Evolutionary conservation across 1,140 invertebrate genomes (phyloP).

Genomic region (Probaryconus sp.): DNA sequence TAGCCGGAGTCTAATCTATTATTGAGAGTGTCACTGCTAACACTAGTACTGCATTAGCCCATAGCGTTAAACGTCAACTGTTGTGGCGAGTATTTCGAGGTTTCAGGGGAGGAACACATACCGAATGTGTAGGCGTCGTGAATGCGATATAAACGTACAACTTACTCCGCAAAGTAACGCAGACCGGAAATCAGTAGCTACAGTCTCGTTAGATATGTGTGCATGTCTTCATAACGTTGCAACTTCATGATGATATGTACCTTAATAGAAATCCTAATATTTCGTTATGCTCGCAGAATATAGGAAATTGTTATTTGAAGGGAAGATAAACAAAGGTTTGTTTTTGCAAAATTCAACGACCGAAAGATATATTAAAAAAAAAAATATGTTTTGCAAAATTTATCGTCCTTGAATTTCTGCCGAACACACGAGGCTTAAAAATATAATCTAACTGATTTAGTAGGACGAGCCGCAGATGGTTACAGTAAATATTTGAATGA

Average conservation of each 20-base stretch:
- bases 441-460: too few species aligned
- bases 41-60: conserved; percentile 13
- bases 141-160: background rate
- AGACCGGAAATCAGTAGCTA: conserved; percentile 18
- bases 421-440: too few species aligned
- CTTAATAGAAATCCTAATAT: too few species aligned
- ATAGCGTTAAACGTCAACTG: conserved; percentile 6
- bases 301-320: too few species aligned
- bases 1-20: conserved; percentile 13
- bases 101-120: background rate
- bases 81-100: conserved; percentile 8
- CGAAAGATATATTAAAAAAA: too few species aligned
- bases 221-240: background rate
- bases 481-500: too few species aligned
- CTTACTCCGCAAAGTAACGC: conserved; percentile 16
- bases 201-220: background rate
- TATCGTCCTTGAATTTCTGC: too few species aligned
- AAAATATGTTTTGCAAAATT: too few species aligned
- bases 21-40: conserved; percentile 16
- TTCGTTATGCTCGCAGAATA: too few species aligned
- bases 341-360: too few species aligned
- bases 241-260: background rate
- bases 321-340: too few species aligned
- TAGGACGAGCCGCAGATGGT: too few species aligned
- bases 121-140: background rate